Evolutionary conservation across 2,888 invertebrate species (phyloP).

Genomic region (Drosophila pseudotalamancana): DNA sequence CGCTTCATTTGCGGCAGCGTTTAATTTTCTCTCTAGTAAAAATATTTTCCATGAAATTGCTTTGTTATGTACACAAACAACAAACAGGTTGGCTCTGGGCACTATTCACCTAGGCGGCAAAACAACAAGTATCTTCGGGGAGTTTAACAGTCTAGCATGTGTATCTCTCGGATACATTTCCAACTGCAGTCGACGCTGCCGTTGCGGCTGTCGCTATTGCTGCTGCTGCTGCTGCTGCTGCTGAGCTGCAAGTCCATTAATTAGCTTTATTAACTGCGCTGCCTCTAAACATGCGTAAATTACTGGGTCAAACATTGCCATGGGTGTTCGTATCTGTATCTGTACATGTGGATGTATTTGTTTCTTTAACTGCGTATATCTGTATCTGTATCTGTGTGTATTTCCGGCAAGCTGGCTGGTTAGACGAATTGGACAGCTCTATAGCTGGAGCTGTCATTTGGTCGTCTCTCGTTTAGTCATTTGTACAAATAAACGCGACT

Average conservation of each 20-base stretch:
- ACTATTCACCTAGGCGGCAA: slow-evolving; percentile 22
- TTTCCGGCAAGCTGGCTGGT: slow-evolving; percentile 50
- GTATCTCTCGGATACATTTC: slow-evolving; percentile 38
- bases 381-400: slow-evolving; percentile 32
- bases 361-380: slow-evolving; percentile 13
- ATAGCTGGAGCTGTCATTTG: slow-evolving; percentile 55
- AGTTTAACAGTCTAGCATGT: slow-evolving; percentile 2
- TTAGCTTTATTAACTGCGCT: slow-evolving; percentile 75
- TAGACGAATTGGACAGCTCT: slow-evolving; percentile 14
- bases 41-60: slow-evolving; percentile 77
- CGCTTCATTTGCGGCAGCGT: slow-evolving; percentile 58
- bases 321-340: slow-evolving; percentile 29
- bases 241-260: slow-evolving; percentile 70
- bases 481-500: slow-evolving; percentile 72
- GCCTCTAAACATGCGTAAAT: slow-evolving; percentile 76
- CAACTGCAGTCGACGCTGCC: slow-evolving; percentile 10
- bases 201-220: slow-evolving; percentile 15
- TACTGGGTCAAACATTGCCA: slow-evolving; percentile 72
- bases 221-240: slow-evolving; percentile 25
- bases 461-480: slow-evolving; percentile 72
- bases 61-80: slow-evolving; percentile 67
- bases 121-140: slow-evolving; percentile 20
- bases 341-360: slow-evolving; percentile 13
- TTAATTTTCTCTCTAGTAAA: slow-evolving; percentile 70
- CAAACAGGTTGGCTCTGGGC: slow-evolving; percentile 72